These are phyloP conservation scores for Psophia crepitans DNA, from an alignment of 2,113 vertebrate species.

Conservation along the genomic window DNA sequence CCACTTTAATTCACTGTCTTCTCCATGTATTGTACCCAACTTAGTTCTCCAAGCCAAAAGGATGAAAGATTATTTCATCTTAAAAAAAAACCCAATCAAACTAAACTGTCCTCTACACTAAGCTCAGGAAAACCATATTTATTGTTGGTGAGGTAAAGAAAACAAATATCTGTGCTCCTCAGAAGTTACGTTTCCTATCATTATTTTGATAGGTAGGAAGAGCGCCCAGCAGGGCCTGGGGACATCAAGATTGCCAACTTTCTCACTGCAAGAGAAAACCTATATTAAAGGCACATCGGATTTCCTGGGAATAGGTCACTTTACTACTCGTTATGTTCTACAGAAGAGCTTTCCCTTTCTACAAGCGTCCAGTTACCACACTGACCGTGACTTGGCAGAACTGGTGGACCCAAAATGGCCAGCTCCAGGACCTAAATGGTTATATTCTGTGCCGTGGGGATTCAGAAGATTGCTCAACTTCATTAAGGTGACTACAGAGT, in stretches of 20 bases:
- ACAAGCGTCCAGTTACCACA: constrained; percentile 80
- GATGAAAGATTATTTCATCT: not conserved
- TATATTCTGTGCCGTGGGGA: constrained; percentile 90
- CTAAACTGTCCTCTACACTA: not conserved
- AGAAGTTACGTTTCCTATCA: not conserved
- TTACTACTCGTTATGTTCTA: constrained; percentile 87
- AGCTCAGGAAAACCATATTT: not conserved
- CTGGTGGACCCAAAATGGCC: constrained; percentile 90
- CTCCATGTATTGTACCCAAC: not conserved
- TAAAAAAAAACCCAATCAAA: not conserved
- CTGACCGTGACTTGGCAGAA: constrained; percentile 83
- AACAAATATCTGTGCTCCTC: not conserved
- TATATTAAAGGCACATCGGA: constrained; percentile 91
- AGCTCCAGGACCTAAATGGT: constrained; percentile 85
- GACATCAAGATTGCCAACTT: constrained; percentile 82
- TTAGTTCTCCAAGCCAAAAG: not conserved
- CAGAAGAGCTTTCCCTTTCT: constrained; percentile 77
- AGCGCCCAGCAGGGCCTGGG: constrained; percentile 85
- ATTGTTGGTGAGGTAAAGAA: not conserved
- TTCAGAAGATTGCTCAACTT: constrained; percentile 91
- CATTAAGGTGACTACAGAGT: constrained; percentile 80
- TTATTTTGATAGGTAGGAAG: constrained; percentile 79
- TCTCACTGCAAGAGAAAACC: constrained; percentile 88
- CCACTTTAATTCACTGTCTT: not conserved
- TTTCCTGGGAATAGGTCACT: constrained; percentile 91